These are phyloP conservation scores for Octonoba sinensis DNA, from an alignment of 2,888 invertebrate genomes.

Conservation along the genomic window DNA sequence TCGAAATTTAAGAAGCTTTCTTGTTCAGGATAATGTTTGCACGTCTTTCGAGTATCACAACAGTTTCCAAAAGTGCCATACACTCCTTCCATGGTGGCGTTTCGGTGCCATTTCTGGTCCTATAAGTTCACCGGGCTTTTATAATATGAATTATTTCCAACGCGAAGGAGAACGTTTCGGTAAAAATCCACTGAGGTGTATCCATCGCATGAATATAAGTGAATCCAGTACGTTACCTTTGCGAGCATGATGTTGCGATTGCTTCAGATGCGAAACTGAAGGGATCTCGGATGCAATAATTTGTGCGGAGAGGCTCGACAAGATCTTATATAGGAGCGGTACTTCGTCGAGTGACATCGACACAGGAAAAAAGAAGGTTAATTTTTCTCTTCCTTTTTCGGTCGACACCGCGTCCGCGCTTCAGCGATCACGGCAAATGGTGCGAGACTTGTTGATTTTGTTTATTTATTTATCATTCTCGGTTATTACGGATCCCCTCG, in stretches of 20 bases:
- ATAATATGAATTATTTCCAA: too few relatives aligned
- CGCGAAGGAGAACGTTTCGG: too few relatives aligned
- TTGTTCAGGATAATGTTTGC: too few relatives aligned
- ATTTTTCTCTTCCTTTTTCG: slow-evolving; percentile 62
- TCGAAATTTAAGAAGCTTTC: too few relatives aligned
- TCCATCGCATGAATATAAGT: background rate
- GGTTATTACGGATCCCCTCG: slow-evolving; percentile 22
- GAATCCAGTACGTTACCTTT: slow-evolving; percentile 49
- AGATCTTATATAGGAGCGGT: slow-evolving; percentile 58
- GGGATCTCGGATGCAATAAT: slow-evolving; percentile 4
- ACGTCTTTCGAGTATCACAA: too few relatives aligned
- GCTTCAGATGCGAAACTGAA: slow-evolving; percentile 4
- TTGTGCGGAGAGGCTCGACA: background rate
- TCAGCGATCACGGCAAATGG: slow-evolving; percentile 42
- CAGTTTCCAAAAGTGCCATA: too few relatives aligned
- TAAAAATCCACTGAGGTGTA: background rate
- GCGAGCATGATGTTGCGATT: slow-evolving; percentile 26
- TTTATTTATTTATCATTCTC: slow-evolving; percentile 30
- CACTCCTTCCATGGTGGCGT: too few relatives aligned
- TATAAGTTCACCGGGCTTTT: too few relatives aligned
- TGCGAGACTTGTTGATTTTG: slow-evolving; percentile 40
- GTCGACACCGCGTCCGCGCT: slow-evolving; percentile 44
- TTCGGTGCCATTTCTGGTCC: too few relatives aligned
- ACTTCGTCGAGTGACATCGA: slow-evolving; percentile 50
- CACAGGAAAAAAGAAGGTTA: slow-evolving; percentile 64